Evolutionary conservation across 2,888 invertebrate species (phyloP).

Genomic region (Troides oblongomaculatus): DNA sequence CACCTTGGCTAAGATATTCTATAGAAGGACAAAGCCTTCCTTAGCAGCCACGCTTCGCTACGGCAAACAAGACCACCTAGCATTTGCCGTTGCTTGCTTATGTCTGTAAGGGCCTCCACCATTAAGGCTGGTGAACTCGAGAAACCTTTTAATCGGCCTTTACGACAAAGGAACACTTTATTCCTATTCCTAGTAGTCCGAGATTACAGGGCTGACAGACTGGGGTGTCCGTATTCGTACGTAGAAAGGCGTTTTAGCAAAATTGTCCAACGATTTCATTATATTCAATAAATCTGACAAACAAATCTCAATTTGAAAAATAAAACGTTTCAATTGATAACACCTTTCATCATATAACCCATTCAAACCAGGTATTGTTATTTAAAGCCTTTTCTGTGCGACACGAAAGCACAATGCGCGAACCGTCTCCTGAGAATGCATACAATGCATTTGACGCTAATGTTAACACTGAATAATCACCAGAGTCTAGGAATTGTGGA

Average conservation of each 20-base stretch:
- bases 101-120: too few relatives aligned
- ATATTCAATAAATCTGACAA: not conserved
- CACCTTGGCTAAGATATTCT: too few relatives aligned
- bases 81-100: too few relatives aligned
- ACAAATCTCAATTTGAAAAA: not conserved
- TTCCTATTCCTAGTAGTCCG: too few relatives aligned
- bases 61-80: too few relatives aligned
- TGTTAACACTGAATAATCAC: conserved; percentile 6
- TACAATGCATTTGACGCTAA: conserved; percentile 27
- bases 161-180: too few relatives aligned
- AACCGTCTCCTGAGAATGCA: conserved; percentile 13
- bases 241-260: not conserved
- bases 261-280: not conserved
- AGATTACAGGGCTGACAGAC: too few relatives aligned
- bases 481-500: not conserved
- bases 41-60: too few relatives aligned
- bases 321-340: not conserved
- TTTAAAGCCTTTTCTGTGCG: conserved; percentile 14
- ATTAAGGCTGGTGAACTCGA: too few relatives aligned
- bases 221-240: too few relatives aligned
- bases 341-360: not conserved
- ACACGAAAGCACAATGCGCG: conserved; percentile 14
- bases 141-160: too few relatives aligned
- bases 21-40: too few relatives aligned
- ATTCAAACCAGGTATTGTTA: conserved; percentile 20